These are phyloP conservation scores for Peromyscus polionotus DNA, from an alignment of 2,113 vertebrate species.

Conservation along the genomic window DNA sequence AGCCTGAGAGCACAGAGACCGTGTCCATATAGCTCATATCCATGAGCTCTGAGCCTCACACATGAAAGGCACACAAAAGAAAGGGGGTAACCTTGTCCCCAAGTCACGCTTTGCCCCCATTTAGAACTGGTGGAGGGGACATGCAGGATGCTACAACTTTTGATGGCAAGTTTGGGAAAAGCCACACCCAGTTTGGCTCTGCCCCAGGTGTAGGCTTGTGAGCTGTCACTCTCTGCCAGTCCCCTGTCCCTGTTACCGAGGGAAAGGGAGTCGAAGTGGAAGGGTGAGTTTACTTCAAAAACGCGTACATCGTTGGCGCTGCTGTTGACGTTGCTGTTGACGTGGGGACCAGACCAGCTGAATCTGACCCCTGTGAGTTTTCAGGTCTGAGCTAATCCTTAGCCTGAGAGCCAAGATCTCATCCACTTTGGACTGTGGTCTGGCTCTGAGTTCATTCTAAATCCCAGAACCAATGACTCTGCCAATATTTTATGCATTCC, in stretches of 20 bases:
- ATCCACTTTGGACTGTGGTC: conserved; percentile 59
- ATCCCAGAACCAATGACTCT: conserved; percentile 29
- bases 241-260: not conserved
- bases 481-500: conserved; percentile 62
- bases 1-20: not conserved
- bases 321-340: not conserved
- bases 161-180: not conserved
- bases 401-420: conserved; percentile 52
- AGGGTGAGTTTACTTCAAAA: not conserved
- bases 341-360: conserved; percentile 18
- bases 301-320: conserved; percentile 41
- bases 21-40: rapidly evolving
- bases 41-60: not conserved
- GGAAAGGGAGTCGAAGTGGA: not conserved
- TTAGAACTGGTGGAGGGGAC: not conserved
- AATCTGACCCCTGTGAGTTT: conserved; percentile 53
- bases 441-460: conserved; percentile 64
- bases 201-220: not conserved
- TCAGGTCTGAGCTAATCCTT: conserved; percentile 73
- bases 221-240: not conserved
- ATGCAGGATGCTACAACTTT: not conserved
- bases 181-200: not conserved
- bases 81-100: not conserved
- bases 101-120: not conserved
- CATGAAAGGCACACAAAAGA: not conserved